phyloP scores from a whole-genome alignment of 1,140 invertebrate genomes.

The Cotesia vestalis region DNA sequence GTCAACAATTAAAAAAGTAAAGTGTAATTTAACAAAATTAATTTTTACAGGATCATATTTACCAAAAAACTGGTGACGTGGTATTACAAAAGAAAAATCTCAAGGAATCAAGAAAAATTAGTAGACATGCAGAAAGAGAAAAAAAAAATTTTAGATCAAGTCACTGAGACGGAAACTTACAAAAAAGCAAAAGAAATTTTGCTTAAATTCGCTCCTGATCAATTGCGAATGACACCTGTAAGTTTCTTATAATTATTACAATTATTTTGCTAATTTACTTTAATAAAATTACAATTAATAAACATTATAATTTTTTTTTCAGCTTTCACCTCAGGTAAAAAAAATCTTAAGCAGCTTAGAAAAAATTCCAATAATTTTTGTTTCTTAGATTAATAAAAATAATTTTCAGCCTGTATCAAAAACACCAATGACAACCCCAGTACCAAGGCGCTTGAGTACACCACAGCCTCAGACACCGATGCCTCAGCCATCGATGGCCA shows the following conservation, averaged over 20 bases:
- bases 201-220: slow-evolving; percentile 84
- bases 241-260: slow-evolving; percentile 24
- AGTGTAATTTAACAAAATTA: too few species aligned
- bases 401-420: slow-evolving; percentile 45
- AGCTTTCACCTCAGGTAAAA: slow-evolving; percentile 31
- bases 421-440: slow-evolving; percentile 39
- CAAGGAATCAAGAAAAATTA: slow-evolving; percentile 81
- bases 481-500: not conserved
- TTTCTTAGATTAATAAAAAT: not conserved
- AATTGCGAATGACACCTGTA: slow-evolving; percentile 63
- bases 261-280: slow-evolving; percentile 9
- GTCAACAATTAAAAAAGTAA: too few species aligned
- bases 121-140: slow-evolving; percentile 80
- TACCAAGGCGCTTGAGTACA: slow-evolving; percentile 52
- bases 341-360: too few species aligned
- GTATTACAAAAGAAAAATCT: slow-evolving; percentile 87
- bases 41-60: slow-evolving; percentile 77
- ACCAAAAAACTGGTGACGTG: slow-evolving; percentile 82
- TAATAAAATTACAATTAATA: not conserved
- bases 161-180: slow-evolving; percentile 97
- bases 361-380: not conserved
- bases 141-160: slow-evolving; percentile 90
- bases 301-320: slow-evolving; percentile 4
- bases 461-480: slow-evolving; percentile 39
- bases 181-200: slow-evolving; percentile 94